Evolutionary conservation across 1,140 invertebrate genomes (phyloP), one percentile per base, ranked within the genome.

Genomic region (Hycleus phaleratus): DNA sequence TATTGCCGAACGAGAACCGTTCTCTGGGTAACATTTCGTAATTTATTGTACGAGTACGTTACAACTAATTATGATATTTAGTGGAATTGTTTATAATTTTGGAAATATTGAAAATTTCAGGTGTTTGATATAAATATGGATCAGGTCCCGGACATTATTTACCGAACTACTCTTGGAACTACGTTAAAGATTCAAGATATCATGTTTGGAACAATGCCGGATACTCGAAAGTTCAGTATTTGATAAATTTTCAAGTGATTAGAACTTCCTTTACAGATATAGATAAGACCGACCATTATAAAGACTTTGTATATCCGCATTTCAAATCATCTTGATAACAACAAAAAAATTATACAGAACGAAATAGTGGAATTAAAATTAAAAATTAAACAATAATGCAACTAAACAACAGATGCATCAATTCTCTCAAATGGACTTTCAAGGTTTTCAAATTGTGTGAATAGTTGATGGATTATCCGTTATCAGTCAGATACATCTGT

Each of bases 401-500:
- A 38, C 43, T 25, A 25, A n/a, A 53, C 51, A 32, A 32, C 57
- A 46, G 44, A 46, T 49, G 46, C 42, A 49, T 58, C 51, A 46
- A 58, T 40, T 50, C 40, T 48, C 45, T 58, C 40, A 58, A 50
- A 58, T 58, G 38, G 45, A 45, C 52, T 53, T 53, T 58, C 60
- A 57, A 62, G 60, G 60, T 62, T 49, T 53, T 44, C 26, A 9
- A 32, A 52, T 26, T 39, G 39, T 46, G 48, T 52, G 32, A 52
- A 60, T 62, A 18, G 18, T 18, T 18, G 18, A 32, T 32, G 32
- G 32, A 32, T 32, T 18, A 18, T 18, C 32, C 4, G 18, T 57
- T 58, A 65, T 61, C 61, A 42, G 32, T 49, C 54, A 63, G 46
- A 66, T 66, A 58, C 61, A 66, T 65, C 64, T 60, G 64, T 63